A percentile compares a stretch with the other conserved stretches of the same genome.
phyloP scores from a whole-genome alignment of 1,140 invertebrate species.

The Aphis craccivora region DNA sequence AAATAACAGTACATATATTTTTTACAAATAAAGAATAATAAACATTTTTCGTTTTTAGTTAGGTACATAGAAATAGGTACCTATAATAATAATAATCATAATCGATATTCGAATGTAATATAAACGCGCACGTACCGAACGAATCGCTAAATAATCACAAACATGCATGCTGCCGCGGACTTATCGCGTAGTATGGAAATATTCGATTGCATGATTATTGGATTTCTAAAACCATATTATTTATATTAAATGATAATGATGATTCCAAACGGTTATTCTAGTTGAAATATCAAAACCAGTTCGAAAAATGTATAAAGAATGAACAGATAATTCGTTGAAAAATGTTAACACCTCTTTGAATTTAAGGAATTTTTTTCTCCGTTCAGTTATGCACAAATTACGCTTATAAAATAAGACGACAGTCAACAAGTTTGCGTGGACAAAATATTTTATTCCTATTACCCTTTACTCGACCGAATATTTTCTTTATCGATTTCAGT shows the following conservation, averaged over 20 bases:
- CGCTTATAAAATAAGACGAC: neutral
- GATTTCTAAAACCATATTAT: constrained; percentile 10
- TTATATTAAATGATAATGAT: constrained; percentile 1
- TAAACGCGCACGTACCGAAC: neutral
- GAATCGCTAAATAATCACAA: neutral
- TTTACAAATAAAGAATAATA: neutral
- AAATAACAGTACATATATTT: neutral
- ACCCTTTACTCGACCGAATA: no score
- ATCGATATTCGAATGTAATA: neutral
- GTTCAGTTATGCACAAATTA: neutral
- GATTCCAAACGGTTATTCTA: neutral
- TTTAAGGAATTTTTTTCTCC: neutral
- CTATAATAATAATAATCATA: neutral
- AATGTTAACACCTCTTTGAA: constrained; percentile 8
- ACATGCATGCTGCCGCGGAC: neutral
- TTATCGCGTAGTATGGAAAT: neutral
- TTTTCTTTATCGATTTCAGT: neutral
- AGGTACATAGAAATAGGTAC: neutral
- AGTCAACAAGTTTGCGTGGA: neutral
- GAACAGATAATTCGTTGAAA: neutral
- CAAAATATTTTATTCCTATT: no score
- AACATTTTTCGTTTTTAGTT: neutral
- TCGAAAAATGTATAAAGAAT: neutral
- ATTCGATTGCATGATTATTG: neutral
- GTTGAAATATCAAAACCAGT: neutral